Conservation (phyloP, 2,113 vertebrate genomes). For the Lasiurus cinereus region DNA sequence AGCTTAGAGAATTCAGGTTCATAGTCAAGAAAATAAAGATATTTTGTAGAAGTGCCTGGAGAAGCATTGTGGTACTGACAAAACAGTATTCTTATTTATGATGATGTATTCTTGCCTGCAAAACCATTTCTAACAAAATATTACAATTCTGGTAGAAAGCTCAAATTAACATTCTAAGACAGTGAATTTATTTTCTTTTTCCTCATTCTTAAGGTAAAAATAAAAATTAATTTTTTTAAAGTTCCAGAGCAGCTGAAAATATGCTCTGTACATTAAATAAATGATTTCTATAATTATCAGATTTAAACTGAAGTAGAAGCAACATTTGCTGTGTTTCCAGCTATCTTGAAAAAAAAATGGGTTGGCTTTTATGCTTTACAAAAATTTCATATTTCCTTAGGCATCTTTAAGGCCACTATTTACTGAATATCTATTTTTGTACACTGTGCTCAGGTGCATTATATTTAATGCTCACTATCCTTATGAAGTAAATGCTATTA, state of each 20-base stretch:
- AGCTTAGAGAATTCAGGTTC: background rate
- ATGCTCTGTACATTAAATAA: background rate
- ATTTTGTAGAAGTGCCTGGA: background rate
- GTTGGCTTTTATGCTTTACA: background rate
- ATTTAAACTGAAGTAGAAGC: constrained; percentile 21
- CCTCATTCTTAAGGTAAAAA: constrained; percentile 18
- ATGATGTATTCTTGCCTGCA: background rate
- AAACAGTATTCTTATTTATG: constrained; percentile 12
- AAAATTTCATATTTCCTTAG: background rate
- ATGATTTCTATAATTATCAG: background rate
- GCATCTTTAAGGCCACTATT: background rate
- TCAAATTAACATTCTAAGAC: background rate
- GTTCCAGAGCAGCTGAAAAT: background rate
- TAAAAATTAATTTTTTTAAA: constrained; percentile 8
- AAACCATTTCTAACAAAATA: background rate
- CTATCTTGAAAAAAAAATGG: background rate
- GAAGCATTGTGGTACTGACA: background rate
- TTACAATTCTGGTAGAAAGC: background rate
- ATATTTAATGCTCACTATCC: background rate
- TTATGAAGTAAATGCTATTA: background rate
- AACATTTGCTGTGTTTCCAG: background rate
- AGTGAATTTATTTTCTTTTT: background rate
- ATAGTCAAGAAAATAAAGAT: constrained; percentile 1
- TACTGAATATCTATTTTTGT: background rate
- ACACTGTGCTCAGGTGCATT: background rate